Evolutionary conservation across 2,113 vertebrate species (phyloP), one percentile per base, ranked within the genome.

Genomic region (Edolisoma coerulescens): DNA sequence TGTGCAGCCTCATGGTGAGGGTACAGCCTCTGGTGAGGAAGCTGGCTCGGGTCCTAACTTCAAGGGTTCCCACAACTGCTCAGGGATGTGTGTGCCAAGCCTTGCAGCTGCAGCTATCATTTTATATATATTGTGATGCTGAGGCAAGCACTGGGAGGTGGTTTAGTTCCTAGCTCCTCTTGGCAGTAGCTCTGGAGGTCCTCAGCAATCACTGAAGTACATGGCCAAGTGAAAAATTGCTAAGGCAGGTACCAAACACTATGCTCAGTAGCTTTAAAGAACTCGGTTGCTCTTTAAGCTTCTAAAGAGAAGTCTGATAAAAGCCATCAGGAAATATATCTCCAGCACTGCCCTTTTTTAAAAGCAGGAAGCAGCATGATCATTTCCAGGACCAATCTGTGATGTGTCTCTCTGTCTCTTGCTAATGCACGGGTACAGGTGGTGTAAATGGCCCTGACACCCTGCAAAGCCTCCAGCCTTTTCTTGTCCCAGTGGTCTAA

Each of bases 11-110:
- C 32, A 2, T 19, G 57, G 49, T 9, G 68, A 89, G 59, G 37
- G 59, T 77, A 18, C 70, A 92, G 6, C n/a, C 37, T 63, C 76
- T 50, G 37, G 20, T 7, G 7, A 74, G 87, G 76, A 77, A 93
- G 73, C 87, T 93, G 95, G 95, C 92, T 44, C 33, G 22, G 33
- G 24, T 87, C 92, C 93, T 82, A 78, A 50, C 35, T 14, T 95
- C 53, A 54, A 95, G 93, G 70, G 87, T 37, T 95, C 64, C 64
- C 32, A 12, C 87, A 87, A 91, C 77, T 67, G 68, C 81, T 91
- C 16, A 28, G 74, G 56, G 35, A 5, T 56, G 53, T 13, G 10
- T 44, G 68, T 81, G 84, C 92, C 93, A 95, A 94, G 59, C 61
- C 70, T 56, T 54, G 65, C 95, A 95, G 91, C 93, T 96, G 95